phyloP scores from a whole-genome alignment of 2,888 invertebrate genomes.

The Conchocele bisecta region DNA sequence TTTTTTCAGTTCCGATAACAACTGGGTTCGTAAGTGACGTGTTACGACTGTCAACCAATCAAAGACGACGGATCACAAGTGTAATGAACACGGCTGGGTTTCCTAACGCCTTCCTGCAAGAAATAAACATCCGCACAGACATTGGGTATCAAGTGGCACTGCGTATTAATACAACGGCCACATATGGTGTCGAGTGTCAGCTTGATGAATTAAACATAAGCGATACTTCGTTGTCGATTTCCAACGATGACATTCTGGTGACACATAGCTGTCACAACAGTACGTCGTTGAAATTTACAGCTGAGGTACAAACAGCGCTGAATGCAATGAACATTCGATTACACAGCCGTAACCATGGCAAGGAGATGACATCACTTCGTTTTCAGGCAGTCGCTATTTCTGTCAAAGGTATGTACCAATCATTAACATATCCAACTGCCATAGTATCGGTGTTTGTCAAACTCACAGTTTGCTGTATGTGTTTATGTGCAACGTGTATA shows the following conservation, averaged over 20 bases:
- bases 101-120: slow-evolving; percentile 13
- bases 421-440: neutral
- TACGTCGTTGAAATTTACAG: too few species aligned
- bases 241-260: too few species aligned
- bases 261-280: too few species aligned
- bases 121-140: slow-evolving; percentile 17
- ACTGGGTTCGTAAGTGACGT: neutral
- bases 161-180: neutral
- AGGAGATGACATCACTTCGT: neutral
- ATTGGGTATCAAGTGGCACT: slow-evolving; percentile 29
- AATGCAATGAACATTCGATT: neutral
- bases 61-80: slow-evolving; percentile 7
- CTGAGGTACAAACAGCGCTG: too few species aligned
- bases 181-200: neutral
- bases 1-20: slow-evolving; percentile 22
- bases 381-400: slow-evolving; percentile 2
- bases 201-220: slow-evolving; percentile 9
- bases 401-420: slow-evolving; percentile 9
- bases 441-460: neutral
- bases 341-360: neutral
- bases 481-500: too few species aligned
- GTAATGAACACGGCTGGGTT: slow-evolving; percentile 22
- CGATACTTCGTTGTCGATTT: slow-evolving; percentile 35
- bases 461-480: neutral
- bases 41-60: slow-evolving; percentile 7